Base-by-base conservation (phyloP, 2,113 vertebrate genomes). In the Pheucticus melanocephalus region DNA sequence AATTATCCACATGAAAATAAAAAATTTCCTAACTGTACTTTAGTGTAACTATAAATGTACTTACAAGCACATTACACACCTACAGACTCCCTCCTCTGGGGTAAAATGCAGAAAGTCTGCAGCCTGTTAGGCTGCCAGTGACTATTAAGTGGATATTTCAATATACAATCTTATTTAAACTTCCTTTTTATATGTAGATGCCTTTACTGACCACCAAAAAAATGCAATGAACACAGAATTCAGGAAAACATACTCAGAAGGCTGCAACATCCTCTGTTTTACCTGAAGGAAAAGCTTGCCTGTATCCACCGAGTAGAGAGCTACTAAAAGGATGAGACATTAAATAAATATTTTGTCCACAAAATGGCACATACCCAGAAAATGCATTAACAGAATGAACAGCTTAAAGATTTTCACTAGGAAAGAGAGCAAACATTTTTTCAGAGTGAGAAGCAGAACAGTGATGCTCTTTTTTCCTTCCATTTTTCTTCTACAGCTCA, bases 331-430 rank as follows among this genome's bases (percentile, higher is more conserved):
- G 28, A 59, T 72, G 23, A 89, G 30, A 64, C 24, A 40, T 22
- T 69, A 87, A 84, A 89, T 63, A 94, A 90, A 50, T 70, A 78
- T 47, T 88, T 88, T 5, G 11, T 64, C 60, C 64, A 65, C 30
- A 28, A 88, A 90, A 89, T 92, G 86, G 91, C 94, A 90, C 33
- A 40, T 45, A 84, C 47, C 76, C 95, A 95, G 68, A 13, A 88
- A 84, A 90, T n/a, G 83, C 92, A 95, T 96, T 88, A 93, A 88
- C 37, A 91, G 51, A 86, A 86, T 1, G 12, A n/a, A 76, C 11
- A 9, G 70, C 57, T 89, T 84, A 92, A 88, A 85, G 81, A 72
- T 76, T 94, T 91, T 91, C 59, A 72, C 84, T 80, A 89, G 61
- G 15, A 85, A 79, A 64, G 59, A 12, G 30, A 85, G 48, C 37